Evolutionary conservation across 1,140 invertebrate species (phyloP).

Genomic region (Pissodes strobi): DNA sequence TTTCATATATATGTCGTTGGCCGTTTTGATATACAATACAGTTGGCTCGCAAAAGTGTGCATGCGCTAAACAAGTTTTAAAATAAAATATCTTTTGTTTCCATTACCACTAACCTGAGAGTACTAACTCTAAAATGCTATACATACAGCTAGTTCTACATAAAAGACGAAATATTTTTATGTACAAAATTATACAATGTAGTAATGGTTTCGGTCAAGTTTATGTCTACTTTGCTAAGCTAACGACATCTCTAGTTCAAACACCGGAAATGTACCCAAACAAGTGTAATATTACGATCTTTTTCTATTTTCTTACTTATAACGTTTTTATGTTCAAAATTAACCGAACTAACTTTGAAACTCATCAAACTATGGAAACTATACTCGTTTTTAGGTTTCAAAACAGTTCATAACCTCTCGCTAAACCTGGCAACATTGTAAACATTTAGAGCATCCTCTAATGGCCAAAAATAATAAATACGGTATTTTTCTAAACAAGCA

Average conservation of each 20-base stretch:
- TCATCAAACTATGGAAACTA: too few species aligned
- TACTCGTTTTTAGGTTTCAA: too few species aligned
- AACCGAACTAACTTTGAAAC: too few species aligned
- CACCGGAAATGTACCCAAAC: slow-evolving; percentile 18
- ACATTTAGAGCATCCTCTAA: too few species aligned
- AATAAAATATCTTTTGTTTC: slow-evolving; percentile 49
- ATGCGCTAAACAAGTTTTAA: slow-evolving; percentile 51
- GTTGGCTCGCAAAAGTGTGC: slow-evolving; percentile 52
- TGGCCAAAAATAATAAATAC: too few species aligned
- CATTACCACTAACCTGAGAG: slow-evolving; percentile 55
- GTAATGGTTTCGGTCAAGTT: slow-evolving; percentile 48
- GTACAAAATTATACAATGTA: slow-evolving; percentile 54
- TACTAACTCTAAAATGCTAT: slow-evolving; percentile 55
- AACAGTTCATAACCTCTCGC: too few species aligned
- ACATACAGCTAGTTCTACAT: slow-evolving; percentile 56
- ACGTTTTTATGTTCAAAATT: too few species aligned
- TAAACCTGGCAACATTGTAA: too few species aligned
- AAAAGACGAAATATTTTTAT: slow-evolving; percentile 53
- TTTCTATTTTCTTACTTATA: too few species aligned
- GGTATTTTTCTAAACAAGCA: too few species aligned
- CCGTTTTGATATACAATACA: slow-evolving; percentile 53
- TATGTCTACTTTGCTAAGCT: slow-evolving; percentile 53
- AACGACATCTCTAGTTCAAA: slow-evolving; percentile 36
- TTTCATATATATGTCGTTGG: slow-evolving; percentile 46
- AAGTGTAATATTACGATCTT: slow-evolving; percentile 24